Evolutionary conservation across 1,140 invertebrate species (phyloP).

Genomic region (Ectropis grisescens): DNA sequence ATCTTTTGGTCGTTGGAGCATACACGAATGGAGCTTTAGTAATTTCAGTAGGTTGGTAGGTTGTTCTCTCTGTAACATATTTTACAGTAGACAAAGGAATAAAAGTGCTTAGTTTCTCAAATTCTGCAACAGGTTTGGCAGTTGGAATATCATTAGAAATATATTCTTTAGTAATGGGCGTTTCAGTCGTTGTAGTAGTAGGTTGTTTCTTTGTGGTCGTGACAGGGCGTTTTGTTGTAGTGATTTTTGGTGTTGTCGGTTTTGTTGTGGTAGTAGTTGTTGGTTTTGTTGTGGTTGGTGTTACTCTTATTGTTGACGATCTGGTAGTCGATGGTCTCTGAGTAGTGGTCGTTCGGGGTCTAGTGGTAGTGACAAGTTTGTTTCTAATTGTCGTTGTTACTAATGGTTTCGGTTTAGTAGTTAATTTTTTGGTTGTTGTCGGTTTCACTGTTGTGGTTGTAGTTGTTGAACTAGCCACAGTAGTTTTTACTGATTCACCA

Average conservation of each 20-base stretch:
- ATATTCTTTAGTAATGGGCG: constrained; percentile 2
- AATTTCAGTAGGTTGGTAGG: constrained; percentile 16
- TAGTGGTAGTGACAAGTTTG: constrained; percentile 17
- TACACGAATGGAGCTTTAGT: constrained; percentile 9
- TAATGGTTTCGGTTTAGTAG: constrained; percentile 17
- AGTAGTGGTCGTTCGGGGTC: constrained; percentile 4
- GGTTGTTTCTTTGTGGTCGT: constrained; percentile 16
- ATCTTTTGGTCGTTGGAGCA: constrained; percentile 12
- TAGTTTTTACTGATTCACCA: constrained; percentile 5
- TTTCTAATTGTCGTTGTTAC: constrained; percentile 17
- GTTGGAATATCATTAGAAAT: constrained; percentile 4
- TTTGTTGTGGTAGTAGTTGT: constrained; percentile 12
- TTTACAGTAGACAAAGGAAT: constrained; percentile 31
- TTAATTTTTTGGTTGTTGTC: constrained; percentile 10
- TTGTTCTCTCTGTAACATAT: constrained; percentile 26
- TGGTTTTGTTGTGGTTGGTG: constrained; percentile 16
- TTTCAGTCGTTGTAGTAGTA: constrained; percentile 15
- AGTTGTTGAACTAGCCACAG: constrained; percentile 3
- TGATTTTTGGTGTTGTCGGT: constrained; percentile 9
- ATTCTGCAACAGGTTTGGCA: constrained; percentile 15
- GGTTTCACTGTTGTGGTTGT: constrained; percentile 13
- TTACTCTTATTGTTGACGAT: constrained; percentile 12
- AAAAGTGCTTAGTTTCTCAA: constrained; percentile 28
- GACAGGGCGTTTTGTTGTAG: constrained; percentile 17
- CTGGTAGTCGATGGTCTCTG: constrained; percentile 6